Conservation (phyloP, 2,888 invertebrate genomes). For the Osmoderma eremita region DNA sequence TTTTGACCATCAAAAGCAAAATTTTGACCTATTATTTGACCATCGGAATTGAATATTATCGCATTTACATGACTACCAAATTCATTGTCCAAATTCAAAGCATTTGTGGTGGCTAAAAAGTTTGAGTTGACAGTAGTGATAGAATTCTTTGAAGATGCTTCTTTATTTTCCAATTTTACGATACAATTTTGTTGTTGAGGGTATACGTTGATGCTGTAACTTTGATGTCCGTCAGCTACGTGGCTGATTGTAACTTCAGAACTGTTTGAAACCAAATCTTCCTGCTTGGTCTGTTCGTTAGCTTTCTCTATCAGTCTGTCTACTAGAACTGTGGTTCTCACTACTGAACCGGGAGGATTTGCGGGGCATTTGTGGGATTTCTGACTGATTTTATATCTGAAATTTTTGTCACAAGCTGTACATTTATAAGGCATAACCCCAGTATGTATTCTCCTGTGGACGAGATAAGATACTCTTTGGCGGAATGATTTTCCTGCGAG, state of each 20-base stretch:
- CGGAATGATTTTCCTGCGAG: conserved; percentile 83
- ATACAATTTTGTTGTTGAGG: conserved; percentile 16
- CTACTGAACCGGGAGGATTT: conserved; percentile 70
- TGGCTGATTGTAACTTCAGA: conserved; percentile 1
- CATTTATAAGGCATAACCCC: conserved; percentile 90
- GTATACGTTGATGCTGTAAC: conserved; percentile 7
- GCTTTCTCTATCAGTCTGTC: conserved; percentile 42
- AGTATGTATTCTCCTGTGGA: conserved; percentile 85
- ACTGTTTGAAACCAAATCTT: not conserved
- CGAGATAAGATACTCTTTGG: conserved; percentile 85
- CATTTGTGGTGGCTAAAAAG: not conserved
- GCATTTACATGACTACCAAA: conserved; percentile 23
- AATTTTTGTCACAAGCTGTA: conserved; percentile 80
- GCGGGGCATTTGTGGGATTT: conserved; percentile 82
- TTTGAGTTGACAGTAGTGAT: not conserved
- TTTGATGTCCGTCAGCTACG: conserved; percentile 6
- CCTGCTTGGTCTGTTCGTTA: not conserved
- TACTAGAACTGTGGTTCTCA: conserved; percentile 55
- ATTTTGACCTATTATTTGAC: conserved; percentile 48
- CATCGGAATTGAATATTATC: conserved; percentile 45
- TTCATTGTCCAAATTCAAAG: not conserved
- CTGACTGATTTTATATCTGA: conserved; percentile 87
- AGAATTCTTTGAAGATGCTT: not conserved
- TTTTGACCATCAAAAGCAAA: conserved; percentile 47
- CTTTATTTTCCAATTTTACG: conserved; percentile 17